phyloP scores from a whole-genome alignment of 2,888 invertebrate genomes.

The Pandemis corylana region DNA sequence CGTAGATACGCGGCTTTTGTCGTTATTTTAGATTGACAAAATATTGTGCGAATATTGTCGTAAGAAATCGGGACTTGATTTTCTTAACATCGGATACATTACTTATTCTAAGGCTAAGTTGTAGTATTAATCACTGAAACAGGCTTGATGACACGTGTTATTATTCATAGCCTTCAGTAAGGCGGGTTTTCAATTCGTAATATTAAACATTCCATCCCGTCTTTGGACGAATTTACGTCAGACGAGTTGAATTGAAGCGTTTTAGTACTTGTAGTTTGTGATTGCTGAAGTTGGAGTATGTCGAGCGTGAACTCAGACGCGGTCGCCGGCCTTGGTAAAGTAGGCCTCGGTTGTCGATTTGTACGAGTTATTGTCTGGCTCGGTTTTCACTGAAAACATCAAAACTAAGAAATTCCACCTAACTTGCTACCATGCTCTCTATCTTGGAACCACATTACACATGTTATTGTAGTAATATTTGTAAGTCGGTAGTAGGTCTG shows the following conservation, averaged over 20 bases:
- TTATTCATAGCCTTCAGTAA: neutral
- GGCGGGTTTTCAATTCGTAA: neutral
- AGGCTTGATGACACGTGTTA: slow-evolving; percentile 58
- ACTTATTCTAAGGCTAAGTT: slow-evolving; percentile 41
- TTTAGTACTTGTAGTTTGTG: neutral
- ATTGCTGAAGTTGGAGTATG: neutral
- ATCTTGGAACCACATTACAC: slow-evolving; percentile 23
- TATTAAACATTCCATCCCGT: neutral
- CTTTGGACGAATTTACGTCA: neutral
- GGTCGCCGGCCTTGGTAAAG: neutral
- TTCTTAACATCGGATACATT: slow-evolving; percentile 43
- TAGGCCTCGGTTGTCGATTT: neutral
- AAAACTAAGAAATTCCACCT: slow-evolving; percentile 42
- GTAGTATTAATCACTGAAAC: slow-evolving; percentile 68
- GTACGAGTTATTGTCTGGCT: neutral
- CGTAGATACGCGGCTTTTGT: neutral
- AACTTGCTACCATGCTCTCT: slow-evolving; percentile 40
- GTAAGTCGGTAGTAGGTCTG: slow-evolving; percentile 49
- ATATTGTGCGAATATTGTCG: slow-evolving; percentile 31
- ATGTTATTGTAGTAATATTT: slow-evolving; percentile 42
- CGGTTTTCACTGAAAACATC: neutral
- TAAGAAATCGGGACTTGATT: neutral
- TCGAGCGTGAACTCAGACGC: neutral
- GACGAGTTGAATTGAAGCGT: slow-evolving; percentile 37
- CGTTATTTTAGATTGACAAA: neutral